These are phyloP conservation scores for Eupleurogrammus muticus DNA, from an alignment of 2,797 vertebrate genomes.

Conservation along the genomic window DNA sequence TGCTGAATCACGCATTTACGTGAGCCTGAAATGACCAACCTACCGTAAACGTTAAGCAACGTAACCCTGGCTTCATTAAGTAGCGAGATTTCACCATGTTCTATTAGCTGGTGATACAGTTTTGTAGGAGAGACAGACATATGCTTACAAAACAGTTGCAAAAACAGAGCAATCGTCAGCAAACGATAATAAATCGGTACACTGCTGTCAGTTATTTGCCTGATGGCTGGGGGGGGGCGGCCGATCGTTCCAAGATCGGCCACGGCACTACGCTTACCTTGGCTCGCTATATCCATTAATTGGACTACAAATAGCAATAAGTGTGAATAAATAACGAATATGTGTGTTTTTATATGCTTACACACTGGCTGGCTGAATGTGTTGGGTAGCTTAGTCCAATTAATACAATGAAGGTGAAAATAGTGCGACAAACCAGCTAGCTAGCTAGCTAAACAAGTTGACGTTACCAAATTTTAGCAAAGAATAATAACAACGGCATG, in stretches of 20 bases:
- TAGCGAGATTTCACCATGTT: background rate
- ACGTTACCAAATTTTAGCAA: background rate
- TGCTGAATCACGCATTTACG: background rate
- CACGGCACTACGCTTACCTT: background rate
- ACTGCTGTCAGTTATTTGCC: background rate
- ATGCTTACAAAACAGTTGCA: background rate
- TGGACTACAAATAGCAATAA: fast-evolving
- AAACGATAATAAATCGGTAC: background rate
- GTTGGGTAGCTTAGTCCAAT: background rate
- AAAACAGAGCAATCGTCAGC: background rate
- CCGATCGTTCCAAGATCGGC: slow-evolving; percentile 59
- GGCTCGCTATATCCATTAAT: fast-evolving
- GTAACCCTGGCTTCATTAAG: background rate
- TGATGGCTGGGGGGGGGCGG: background rate
- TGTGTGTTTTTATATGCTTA: fast-evolving
- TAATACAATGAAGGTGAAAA: background rate
- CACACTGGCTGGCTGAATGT: fast-evolving
- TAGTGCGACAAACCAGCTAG: slow-evolving; percentile 16
- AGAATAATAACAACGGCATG: background rate
- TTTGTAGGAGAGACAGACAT: background rate
- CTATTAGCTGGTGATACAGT: background rate
- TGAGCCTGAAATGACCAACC: slow-evolving; percentile 3
- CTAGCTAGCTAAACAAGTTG: slow-evolving; percentile 28
- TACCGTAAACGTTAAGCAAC: slow-evolving; percentile 8
- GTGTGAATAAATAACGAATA: background rate